phyloP scores from a whole-genome alignment of 2,797 vertebrate genomes.

The Pseudomugil tenellus region DNA sequence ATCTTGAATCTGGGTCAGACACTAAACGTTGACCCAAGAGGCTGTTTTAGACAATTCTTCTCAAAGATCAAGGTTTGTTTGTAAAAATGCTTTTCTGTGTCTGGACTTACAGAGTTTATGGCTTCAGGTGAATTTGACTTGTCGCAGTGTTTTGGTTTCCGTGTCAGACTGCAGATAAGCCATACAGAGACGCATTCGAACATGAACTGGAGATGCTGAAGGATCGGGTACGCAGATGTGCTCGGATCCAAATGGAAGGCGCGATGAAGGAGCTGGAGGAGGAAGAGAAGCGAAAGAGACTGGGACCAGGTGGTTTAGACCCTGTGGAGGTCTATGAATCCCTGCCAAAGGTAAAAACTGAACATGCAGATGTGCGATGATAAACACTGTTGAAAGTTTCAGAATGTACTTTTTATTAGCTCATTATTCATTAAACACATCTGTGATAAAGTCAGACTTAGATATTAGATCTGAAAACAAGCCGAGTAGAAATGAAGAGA shows the following conservation, averaged over 20 bases:
- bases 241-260: conserved; percentile 83
- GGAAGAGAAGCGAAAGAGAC: conserved; percentile 85
- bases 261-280: conserved; percentile 88
- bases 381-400: background rate
- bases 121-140: background rate
- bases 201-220: conserved; percentile 90
- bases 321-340: conserved; percentile 89
- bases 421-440: no score
- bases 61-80: conserved; percentile 88
- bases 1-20: conserved; percentile 89
- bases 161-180: conserved; percentile 85
- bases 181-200: conserved; percentile 88
- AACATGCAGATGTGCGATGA: background rate
- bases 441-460: no score
- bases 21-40: conserved; percentile 87
- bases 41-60: conserved; percentile 93
- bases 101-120: rapidly evolving
- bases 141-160: background rate
- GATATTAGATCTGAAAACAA: no score
- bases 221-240: conserved; percentile 83
- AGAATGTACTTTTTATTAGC: background rate
- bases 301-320: conserved; percentile 90
- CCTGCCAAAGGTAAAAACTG: conserved; percentile 80
- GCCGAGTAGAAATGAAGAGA: no score
- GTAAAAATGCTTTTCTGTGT: background rate